Evolutionary conservation across 2,888 invertebrate species (phyloP).

Genomic region (Pherbina coryleti): DNA sequence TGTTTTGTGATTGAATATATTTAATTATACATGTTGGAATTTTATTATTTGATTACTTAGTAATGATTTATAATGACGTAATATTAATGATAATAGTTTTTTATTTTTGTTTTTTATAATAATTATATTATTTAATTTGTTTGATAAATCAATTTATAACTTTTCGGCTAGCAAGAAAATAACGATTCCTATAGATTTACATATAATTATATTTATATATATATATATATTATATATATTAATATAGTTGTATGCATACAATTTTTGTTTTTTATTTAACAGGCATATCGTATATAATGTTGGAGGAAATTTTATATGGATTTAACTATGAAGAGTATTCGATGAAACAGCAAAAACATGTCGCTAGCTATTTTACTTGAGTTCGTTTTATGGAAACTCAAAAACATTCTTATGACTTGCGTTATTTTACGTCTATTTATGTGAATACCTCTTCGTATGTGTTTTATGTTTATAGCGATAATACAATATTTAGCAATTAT

Average conservation of each 20-base stretch:
- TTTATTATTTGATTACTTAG: constrained; percentile 14
- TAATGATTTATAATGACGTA: constrained; percentile 31
- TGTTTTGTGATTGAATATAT: constrained; percentile 35
- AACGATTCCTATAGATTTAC: constrained; percentile 46
- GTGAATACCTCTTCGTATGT: no score
- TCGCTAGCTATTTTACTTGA: no score
- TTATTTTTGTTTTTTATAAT: constrained; percentile 35
- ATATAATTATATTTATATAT: constrained; percentile 10
- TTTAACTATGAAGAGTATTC: no score
- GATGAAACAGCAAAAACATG: no score
- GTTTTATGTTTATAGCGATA: no score
- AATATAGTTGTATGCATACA: constrained; percentile 6
- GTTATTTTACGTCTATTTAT: no score
- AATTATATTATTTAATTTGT: constrained; percentile 29
- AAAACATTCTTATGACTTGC: no score
- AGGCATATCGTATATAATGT: no score
- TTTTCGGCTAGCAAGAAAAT: constrained; percentile 49
- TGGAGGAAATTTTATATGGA: no score
- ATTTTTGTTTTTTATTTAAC: not conserved
- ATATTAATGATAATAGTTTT: constrained; percentile 41
- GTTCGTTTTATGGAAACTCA: no score
- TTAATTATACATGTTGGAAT: constrained; percentile 24
- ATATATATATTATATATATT: constrained; percentile 19
- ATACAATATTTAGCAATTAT: no score
- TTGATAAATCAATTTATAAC: constrained; percentile 38